phyloP scores from a whole-genome alignment of 2,113 vertebrate species.

The Gulo gulo region DNA sequence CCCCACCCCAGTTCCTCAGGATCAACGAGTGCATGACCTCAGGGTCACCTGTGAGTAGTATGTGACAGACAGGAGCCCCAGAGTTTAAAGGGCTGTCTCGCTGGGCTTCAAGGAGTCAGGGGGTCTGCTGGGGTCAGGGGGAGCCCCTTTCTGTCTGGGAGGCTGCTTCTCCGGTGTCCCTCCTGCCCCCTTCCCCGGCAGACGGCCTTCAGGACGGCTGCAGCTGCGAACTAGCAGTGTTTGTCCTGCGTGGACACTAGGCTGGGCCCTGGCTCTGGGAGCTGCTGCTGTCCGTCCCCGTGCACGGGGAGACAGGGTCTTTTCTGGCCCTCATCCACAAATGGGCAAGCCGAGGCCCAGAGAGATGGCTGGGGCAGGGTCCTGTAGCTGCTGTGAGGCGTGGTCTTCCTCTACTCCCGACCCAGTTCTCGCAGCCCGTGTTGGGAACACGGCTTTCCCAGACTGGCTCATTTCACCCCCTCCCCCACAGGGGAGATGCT shows the following conservation, averaged over 20 bases:
- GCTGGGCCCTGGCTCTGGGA: not conserved
- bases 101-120: not conserved
- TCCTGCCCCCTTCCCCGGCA: rapidly evolving
- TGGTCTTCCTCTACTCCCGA: rapidly evolving
- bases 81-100: not conserved
- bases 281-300: not conserved
- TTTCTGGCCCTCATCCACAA: rapidly evolving
- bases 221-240: not conserved
- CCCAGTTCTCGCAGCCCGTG: rapidly evolving
- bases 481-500: not conserved
- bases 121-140: not conserved
- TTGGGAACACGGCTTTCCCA: too few species aligned
- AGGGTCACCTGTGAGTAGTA: too few species aligned
- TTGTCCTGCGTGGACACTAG: rapidly evolving
- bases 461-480: too few species aligned
- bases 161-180: not conserved
- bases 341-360: not conserved
- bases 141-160: not conserved
- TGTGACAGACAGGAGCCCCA: not conserved
- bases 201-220: too few species aligned
- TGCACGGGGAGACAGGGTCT: rapidly evolving
- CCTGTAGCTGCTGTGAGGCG: not conserved
- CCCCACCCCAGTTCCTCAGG: too few species aligned
- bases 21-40: not conserved
- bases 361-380: not conserved